Evolutionary conservation across 2,113 vertebrate genomes (phyloP).

Genomic region (Cheirogaleus medius): DNA sequence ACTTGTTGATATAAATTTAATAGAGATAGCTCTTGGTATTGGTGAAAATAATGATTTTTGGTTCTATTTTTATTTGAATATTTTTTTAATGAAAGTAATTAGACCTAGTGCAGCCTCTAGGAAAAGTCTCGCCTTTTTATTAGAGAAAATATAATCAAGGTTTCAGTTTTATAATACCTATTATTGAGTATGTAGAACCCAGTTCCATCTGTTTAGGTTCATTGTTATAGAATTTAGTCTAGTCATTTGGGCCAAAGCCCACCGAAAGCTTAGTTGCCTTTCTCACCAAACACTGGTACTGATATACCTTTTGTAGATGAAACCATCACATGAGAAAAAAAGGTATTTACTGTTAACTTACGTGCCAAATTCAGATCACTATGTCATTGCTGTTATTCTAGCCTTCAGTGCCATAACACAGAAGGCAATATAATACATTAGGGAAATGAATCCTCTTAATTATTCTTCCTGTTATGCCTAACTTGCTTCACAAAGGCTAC

Average conservation of each 20-base stretch:
- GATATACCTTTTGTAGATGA: slow-evolving; percentile 72
- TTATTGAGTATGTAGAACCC: slow-evolving; percentile 59
- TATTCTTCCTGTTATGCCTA: slow-evolving; percentile 33
- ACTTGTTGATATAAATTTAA: slow-evolving; percentile 16
- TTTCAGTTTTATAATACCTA: slow-evolving; percentile 54
- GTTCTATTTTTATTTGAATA: neutral
- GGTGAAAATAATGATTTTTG: slow-evolving; percentile 32
- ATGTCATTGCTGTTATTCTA: slow-evolving; percentile 52
- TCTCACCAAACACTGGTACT: slow-evolving; percentile 73
- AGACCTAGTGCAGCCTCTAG: slow-evolving; percentile 42
- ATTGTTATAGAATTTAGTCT: slow-evolving; percentile 54
- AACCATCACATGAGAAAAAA: slow-evolving; percentile 39
- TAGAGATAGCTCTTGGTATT: slow-evolving; percentile 43
- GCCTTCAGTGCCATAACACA: slow-evolving; percentile 42
- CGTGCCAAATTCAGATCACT: slow-evolving; percentile 83
- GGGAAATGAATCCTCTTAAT: slow-evolving; percentile 54
- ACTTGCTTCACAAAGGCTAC: slow-evolving; percentile 44
- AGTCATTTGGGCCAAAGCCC: slow-evolving; percentile 74
- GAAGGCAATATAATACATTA: slow-evolving; percentile 13
- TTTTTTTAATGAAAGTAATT: neutral
- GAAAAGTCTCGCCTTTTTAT: slow-evolving; percentile 53
- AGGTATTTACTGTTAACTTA: slow-evolving; percentile 77
- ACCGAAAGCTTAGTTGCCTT: slow-evolving; percentile 79
- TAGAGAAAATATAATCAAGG: slow-evolving; percentile 42
- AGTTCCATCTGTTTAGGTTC: slow-evolving; percentile 59